Conservation (phyloP, 2,888 invertebrate species). For the Dichetophora obliterata region DNA sequence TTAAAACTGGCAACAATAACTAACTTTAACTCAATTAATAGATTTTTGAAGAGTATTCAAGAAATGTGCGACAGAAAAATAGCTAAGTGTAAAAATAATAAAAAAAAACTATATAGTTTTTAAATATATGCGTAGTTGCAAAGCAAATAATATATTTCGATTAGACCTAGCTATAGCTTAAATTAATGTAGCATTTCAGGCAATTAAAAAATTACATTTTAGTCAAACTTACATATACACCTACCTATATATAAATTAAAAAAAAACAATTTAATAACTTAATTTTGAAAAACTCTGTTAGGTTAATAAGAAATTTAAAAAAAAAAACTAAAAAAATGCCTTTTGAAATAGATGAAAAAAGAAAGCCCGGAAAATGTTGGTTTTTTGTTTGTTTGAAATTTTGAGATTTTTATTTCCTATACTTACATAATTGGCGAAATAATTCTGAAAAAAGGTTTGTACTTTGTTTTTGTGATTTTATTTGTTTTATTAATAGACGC, state of each 20-base stretch:
- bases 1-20: constrained; percentile 13
- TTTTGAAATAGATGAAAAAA: constrained; percentile 21
- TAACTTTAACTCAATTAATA: constrained; percentile 14
- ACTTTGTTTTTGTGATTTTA: background rate
- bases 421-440: background rate
- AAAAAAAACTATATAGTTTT: background rate
- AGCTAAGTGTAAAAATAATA: background rate
- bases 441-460: constrained; percentile 8
- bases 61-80: background rate
- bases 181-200: background rate
- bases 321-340: constrained; percentile 33
- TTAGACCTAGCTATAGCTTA: constrained; percentile 3
- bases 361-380: constrained; percentile 32
- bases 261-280: constrained; percentile 28
- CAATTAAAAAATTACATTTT: background rate
- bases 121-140: constrained; percentile 21
- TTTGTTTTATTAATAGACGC: background rate
- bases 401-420: background rate
- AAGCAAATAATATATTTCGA: constrained; percentile 18
- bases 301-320: constrained; percentile 6
- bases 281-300: constrained; percentile 22
- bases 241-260: background rate
- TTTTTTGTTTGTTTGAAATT: background rate
- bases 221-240: background rate
- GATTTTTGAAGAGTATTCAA: background rate